Conservation (phyloP, 2,888 invertebrate species). For the Masnerella sp. region DNA sequence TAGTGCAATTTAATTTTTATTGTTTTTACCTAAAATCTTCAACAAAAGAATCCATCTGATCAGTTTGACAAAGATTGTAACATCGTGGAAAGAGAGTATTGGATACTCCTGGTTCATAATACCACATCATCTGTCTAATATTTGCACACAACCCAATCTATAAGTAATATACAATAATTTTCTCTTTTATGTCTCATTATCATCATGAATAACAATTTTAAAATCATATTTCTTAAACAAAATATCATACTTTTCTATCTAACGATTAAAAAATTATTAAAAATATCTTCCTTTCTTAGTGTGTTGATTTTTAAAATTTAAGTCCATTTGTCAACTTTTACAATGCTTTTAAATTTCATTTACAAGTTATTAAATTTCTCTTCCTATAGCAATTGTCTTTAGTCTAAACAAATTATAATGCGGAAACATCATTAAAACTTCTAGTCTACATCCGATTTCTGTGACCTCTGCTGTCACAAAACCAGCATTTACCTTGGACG, state of each 20-base stretch:
- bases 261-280: no score
- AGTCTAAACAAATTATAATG: no score
- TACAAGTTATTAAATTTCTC: no score
- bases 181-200: no score
- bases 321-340: no score
- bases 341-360: no score
- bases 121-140: conserved; percentile 91
- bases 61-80: conserved; percentile 89
- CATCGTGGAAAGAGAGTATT: conserved; percentile 91
- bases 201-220: no score
- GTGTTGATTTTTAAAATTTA: no score
- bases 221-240: background rate
- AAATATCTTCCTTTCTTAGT: no score
- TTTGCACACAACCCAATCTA: conserved; percentile 85
- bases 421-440: no score
- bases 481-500: conserved; percentile 96
- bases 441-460: background rate
- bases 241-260: no score
- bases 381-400: no score
- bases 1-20: background rate
- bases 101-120: conserved; percentile 88
- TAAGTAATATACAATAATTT: conserved; percentile 25
- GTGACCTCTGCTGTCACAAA: background rate
- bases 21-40: conserved; percentile 86
- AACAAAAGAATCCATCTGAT: conserved; percentile 89